phyloP scores from a whole-genome alignment of 1,140 invertebrate species.

The Drosophila ercepeae region DNA sequence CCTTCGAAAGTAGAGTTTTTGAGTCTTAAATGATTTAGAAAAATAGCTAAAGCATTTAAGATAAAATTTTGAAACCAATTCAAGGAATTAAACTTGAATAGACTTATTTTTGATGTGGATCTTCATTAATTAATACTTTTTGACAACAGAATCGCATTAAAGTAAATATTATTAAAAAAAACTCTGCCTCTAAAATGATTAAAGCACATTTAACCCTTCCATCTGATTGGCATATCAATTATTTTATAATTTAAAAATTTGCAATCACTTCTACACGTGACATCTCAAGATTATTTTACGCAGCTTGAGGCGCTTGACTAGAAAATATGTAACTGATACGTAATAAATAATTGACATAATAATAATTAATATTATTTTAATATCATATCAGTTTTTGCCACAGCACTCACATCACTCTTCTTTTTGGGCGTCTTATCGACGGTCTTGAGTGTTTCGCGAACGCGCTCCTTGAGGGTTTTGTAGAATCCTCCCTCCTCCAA shows the following conservation, averaged over 20 bases:
- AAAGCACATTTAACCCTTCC: neutral
- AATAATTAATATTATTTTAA: neutral
- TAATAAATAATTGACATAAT: slow-evolving; percentile 1
- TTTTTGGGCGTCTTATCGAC: slow-evolving; percentile 80
- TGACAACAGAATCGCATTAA: too few species aligned
- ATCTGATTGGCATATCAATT: slow-evolving; percentile 1
- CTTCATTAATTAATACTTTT: too few species aligned
- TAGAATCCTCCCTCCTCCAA: slow-evolving; percentile 89
- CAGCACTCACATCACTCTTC: slow-evolving; percentile 73
- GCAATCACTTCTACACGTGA: neutral
- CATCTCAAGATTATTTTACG: neutral
- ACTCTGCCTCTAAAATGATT: neutral
- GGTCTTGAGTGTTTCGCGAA: slow-evolving; percentile 84
- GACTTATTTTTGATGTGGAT: too few species aligned
- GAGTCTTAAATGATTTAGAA: too few species aligned
- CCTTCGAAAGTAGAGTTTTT: too few species aligned
- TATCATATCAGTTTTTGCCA: too few species aligned
- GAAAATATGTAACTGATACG: slow-evolving; percentile 23
- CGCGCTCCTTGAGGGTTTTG: slow-evolving; percentile 86
- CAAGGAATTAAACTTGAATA: too few species aligned
- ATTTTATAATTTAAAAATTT: neutral
- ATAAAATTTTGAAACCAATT: neutral
- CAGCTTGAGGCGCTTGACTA: neutral
- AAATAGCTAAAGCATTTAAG: neutral
- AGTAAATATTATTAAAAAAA: neutral